Evolutionary conservation across 2,113 vertebrate genomes (phyloP).

Genomic region (Chelonoidis abingdonii): DNA sequence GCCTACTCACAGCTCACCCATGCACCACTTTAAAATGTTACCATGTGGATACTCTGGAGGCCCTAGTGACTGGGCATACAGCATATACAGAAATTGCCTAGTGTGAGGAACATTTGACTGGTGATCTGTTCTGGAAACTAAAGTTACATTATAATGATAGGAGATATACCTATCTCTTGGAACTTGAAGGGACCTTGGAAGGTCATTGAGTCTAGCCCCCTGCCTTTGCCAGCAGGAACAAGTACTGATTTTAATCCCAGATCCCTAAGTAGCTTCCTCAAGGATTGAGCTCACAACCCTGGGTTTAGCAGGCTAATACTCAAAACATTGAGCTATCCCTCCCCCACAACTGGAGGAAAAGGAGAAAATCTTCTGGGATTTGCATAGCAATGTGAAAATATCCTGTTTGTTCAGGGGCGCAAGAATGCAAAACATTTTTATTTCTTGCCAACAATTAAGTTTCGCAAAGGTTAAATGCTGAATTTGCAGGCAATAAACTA

Average conservation of each 20-base stretch:
- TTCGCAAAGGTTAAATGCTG: background rate
- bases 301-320: no score
- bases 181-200: no score
- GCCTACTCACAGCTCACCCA: background rate
- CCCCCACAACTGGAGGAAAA: no score
- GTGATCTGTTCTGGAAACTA: background rate
- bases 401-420: background rate
- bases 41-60: background rate
- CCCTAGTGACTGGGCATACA: background rate
- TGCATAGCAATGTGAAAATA: background rate
- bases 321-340: no score
- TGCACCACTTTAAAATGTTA: background rate
- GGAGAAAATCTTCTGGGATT: background rate
- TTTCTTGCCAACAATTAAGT: background rate
- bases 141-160: background rate
- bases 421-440: background rate
- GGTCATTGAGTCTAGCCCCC: no score
- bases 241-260: no score
- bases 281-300: no score
- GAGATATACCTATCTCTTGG: no score
- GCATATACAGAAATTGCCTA: background rate
- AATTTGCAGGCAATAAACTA: background rate
- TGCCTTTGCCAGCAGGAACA: no score
- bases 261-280: no score
- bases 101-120: background rate